phyloP scores from a whole-genome alignment of 2,797 vertebrate species.

The Gymnoscopelus braueri region DNA sequence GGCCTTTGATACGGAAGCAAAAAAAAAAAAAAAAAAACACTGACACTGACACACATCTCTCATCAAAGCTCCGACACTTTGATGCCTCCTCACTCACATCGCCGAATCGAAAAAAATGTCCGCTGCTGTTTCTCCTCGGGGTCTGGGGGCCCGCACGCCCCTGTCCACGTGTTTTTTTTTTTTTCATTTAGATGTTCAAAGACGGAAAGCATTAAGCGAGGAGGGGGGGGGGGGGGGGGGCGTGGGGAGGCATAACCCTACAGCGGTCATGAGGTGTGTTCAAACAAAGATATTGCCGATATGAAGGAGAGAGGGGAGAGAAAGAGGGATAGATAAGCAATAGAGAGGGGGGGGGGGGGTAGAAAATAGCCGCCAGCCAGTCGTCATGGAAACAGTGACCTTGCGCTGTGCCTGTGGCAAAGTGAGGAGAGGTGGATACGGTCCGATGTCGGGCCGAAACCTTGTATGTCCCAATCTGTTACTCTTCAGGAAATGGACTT shows the following conservation, averaged over 20 bases:
- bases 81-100: constrained; percentile 71
- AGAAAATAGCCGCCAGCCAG: constrained; percentile 75
- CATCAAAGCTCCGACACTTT: constrained; percentile 63
- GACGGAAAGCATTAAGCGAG: constrained; percentile 43
- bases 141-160: constrained; percentile 1
- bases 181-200: constrained; percentile 67
- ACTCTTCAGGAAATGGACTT: too few relatives aligned
- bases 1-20: constrained; percentile 71
- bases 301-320: constrained; percentile 66
- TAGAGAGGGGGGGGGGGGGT: constrained; percentile 44
- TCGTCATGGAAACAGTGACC: constrained; percentile 82
- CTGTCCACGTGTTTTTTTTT: constrained; percentile 48
- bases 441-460: too few relatives aligned
- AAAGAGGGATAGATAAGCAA: constrained; percentile 66
- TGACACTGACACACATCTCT: too few relatives aligned
- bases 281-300: constrained; percentile 74
- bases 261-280: constrained; percentile 64
- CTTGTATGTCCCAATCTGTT: too few relatives aligned
- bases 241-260: constrained; percentile 8
- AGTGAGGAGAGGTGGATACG: constrained; percentile 69
- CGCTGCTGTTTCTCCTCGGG: too few relatives aligned
- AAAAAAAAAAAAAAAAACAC: too few relatives aligned
- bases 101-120: constrained; percentile 62
- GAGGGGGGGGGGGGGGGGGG: constrained; percentile 23
- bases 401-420: constrained; percentile 55